Conservation (phyloP, 2,113 vertebrate species). For the Pimephales promelas region DNA sequence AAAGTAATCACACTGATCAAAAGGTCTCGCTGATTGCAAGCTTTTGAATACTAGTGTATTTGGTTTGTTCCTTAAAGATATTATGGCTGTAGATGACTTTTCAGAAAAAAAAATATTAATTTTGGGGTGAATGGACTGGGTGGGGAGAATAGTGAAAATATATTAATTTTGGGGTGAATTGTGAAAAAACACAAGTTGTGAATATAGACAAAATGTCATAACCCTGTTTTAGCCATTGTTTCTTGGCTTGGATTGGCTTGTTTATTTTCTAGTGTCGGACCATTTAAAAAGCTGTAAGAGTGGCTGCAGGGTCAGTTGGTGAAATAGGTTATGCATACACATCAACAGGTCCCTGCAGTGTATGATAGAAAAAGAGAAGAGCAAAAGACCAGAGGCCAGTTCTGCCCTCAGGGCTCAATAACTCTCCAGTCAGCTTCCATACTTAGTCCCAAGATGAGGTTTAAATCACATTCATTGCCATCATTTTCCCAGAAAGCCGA, state of each 20-base stretch:
- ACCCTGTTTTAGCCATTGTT: background rate
- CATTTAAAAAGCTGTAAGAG: slow-evolving; percentile 43
- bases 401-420: slow-evolving; percentile 68
- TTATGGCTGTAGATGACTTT: background rate
- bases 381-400: slow-evolving; percentile 62
- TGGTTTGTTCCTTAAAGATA: background rate
- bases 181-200: too few species aligned
- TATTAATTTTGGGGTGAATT: too few species aligned
- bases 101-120: background rate
- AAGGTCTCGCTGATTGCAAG: background rate
- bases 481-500: slow-evolving; percentile 69
- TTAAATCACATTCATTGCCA: slow-evolving; percentile 67
- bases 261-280: slow-evolving; percentile 24
- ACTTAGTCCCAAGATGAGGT: slow-evolving; percentile 68
- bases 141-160: too few species aligned
- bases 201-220: background rate
- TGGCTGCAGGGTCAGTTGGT: slow-evolving; percentile 4
- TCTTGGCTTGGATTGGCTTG: slow-evolving; percentile 15
- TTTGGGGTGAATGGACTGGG: too few species aligned
- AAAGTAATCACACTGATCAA: too few species aligned
- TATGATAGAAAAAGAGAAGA: slow-evolving; percentile 65
- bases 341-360: slow-evolving; percentile 50
- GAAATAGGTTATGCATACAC: slow-evolving; percentile 26
- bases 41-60: background rate
- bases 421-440: slow-evolving; percentile 66